Evolutionary conservation across 2,888 invertebrate genomes (phyloP).

Genomic region (Spodoptera littoralis): DNA sequence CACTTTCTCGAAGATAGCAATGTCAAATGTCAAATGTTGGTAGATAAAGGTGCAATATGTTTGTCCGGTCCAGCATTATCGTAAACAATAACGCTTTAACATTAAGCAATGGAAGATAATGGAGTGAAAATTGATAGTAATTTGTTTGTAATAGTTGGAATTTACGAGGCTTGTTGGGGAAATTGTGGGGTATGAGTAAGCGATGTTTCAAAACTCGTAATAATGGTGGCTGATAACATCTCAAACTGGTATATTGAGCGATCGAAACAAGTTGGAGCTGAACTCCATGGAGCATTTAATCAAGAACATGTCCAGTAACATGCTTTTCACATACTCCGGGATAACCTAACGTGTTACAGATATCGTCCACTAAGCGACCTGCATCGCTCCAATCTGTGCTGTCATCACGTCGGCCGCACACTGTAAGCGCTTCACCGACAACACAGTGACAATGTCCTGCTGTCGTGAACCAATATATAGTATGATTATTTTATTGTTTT

Average conservation of each 20-base stretch:
- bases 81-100: constrained; percentile 57
- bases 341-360: constrained; percentile 8
- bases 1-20: constrained; percentile 72
- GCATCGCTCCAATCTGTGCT: constrained; percentile 23
- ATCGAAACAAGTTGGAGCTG: background rate
- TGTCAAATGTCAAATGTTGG: constrained; percentile 73
- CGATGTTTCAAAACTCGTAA: constrained; percentile 10
- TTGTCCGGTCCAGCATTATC: constrained; percentile 54
- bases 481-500: constrained; percentile 45
- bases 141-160: constrained; percentile 43
- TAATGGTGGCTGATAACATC: constrained; percentile 15
- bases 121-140: constrained; percentile 55
- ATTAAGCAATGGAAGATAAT: constrained; percentile 55
- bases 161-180: constrained; percentile 33
- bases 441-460: constrained; percentile 29
- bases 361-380: constrained; percentile 9
- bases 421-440: constrained; percentile 18
- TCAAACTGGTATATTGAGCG: background rate
- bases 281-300: background rate
- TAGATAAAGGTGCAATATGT: constrained; percentile 64
- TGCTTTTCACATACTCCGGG: background rate
- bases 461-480: constrained; percentile 25
- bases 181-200: constrained; percentile 31
- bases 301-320: background rate
- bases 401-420: constrained; percentile 19